Conservation (phyloP, 2,888 invertebrate species). For the Eupithecia inturbata region DNA sequence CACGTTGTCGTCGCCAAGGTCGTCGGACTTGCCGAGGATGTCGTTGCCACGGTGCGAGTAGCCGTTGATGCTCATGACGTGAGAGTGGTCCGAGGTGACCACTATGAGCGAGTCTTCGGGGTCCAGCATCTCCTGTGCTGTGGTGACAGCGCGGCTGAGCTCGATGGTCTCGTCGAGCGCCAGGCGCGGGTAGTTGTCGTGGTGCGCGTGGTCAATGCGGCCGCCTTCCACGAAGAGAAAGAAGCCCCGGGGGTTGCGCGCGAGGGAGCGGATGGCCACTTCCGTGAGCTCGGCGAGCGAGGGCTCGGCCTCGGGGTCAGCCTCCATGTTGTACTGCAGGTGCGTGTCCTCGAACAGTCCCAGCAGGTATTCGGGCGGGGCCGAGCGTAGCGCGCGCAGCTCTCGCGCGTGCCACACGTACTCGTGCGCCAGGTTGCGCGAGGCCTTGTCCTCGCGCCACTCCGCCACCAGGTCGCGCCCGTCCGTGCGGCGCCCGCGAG, state of each 20-base stretch:
- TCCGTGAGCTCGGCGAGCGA: slow-evolving; percentile 78
- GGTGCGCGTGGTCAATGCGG: slow-evolving; percentile 87
- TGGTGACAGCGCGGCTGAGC: slow-evolving; percentile 82
- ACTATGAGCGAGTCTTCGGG: slow-evolving; percentile 87
- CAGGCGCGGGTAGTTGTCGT: slow-evolving; percentile 78
- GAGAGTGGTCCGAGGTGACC: slow-evolving; percentile 90
- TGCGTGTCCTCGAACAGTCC: slow-evolving; percentile 86
- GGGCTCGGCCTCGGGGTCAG: slow-evolving; percentile 85
- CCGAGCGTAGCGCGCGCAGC: slow-evolving; percentile 42
- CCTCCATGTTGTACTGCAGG: slow-evolving; percentile 87
- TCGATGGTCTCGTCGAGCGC: slow-evolving; percentile 88
- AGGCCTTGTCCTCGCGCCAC: slow-evolving; percentile 83
- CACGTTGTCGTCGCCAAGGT: slow-evolving; percentile 68
- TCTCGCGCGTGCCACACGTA: slow-evolving; percentile 82
- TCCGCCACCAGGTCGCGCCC: slow-evolving; percentile 86
- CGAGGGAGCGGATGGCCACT: slow-evolving; percentile 87
- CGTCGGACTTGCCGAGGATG: slow-evolving; percentile 5
- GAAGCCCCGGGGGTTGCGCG: slow-evolving; percentile 86
- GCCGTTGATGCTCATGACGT: slow-evolving; percentile 85
- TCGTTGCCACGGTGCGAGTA: slow-evolving; percentile 6
- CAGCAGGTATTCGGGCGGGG: slow-evolving; percentile 84
- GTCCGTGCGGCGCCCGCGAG: slow-evolving; percentile 79
- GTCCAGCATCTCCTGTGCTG: slow-evolving; percentile 72
- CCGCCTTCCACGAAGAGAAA: slow-evolving; percentile 89
- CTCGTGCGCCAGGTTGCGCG: slow-evolving; percentile 58